phyloP scores from a whole-genome alignment of 1,140 invertebrate genomes.

The Pseudomyrmex dendroicus region DNA sequence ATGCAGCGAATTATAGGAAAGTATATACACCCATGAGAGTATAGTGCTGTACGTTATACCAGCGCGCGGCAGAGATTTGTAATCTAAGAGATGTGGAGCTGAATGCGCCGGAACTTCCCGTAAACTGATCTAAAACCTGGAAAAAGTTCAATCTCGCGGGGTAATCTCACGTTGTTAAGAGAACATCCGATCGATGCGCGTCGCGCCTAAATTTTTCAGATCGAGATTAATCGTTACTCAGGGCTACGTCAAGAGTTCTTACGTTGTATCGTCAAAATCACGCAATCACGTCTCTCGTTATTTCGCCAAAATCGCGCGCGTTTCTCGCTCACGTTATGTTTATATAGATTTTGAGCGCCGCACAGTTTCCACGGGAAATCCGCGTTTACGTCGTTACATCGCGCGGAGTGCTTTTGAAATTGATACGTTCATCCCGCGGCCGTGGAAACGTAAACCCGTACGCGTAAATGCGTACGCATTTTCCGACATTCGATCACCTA shows the following conservation, averaged over 20 bases:
- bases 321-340: conserved; percentile 12
- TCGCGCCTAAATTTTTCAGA: not conserved
- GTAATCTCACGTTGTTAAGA: too few relatives aligned
- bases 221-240: not conserved
- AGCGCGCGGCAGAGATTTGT: not conserved
- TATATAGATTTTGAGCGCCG: not conserved
- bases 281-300: conserved; percentile 16
- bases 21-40: conserved; percentile 20
- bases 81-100: conserved; percentile 38
- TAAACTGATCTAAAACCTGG: not conserved
- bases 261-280: not conserved
- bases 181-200: not conserved
- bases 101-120: not conserved
- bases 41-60: too few relatives aligned
- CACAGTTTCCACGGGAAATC: conserved; percentile 14
- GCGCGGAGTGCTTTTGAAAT: conserved; percentile 44
- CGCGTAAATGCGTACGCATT: conserved; percentile 1
- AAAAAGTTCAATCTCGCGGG: not conserved
- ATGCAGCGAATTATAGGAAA: conserved; percentile 41
- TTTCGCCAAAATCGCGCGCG: conserved; percentile 13
- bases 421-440: conserved; percentile 32
- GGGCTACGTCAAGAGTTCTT: not conserved
- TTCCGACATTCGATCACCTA: conserved; percentile 25
- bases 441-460: conserved; percentile 18
- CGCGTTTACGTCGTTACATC: not conserved